A percentile compares a stretch with the other conserved stretches of the same genome.
Evolutionary conservation across 2,113 vertebrate genomes (phyloP).

Genomic region (Paratilapia polleni): DNA sequence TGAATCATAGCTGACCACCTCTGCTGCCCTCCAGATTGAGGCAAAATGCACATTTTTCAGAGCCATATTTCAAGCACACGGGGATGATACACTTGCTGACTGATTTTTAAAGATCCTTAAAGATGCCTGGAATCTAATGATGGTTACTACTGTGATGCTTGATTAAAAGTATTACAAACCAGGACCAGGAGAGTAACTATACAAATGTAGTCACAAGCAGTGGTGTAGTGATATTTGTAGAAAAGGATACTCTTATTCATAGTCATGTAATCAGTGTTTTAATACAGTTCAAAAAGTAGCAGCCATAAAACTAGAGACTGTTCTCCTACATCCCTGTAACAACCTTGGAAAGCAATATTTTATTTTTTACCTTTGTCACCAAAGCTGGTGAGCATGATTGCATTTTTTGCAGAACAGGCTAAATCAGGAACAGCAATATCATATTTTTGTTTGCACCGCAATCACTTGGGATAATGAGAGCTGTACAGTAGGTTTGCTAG

Average conservation of each 20-base stretch:
- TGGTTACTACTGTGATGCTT: background rate
- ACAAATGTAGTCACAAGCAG: background rate
- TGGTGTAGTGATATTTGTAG: background rate
- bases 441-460: background rate
- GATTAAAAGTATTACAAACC: background rate
- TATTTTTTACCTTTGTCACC: constrained; percentile 28
- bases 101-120: background rate
- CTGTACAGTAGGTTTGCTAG: background rate
- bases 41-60: background rate
- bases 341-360: constrained; percentile 3
- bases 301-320: background rate
- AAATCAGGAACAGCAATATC: constrained; percentile 10
- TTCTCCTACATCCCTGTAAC: background rate
- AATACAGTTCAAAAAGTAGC: background rate
- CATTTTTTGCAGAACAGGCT: constrained; percentile 18
- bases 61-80: background rate
- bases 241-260: background rate
- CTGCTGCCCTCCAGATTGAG: background rate
- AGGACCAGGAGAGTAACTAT: background rate
- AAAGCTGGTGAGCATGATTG: constrained; percentile 16
- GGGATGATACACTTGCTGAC: background rate
- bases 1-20: constrained; percentile 1
- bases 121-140: background rate
- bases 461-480: constrained; percentile 15
- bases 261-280: constrained; percentile 12